phyloP scores from a whole-genome alignment of 2,888 invertebrate species.

The Cosmia trapezina region DNA sequence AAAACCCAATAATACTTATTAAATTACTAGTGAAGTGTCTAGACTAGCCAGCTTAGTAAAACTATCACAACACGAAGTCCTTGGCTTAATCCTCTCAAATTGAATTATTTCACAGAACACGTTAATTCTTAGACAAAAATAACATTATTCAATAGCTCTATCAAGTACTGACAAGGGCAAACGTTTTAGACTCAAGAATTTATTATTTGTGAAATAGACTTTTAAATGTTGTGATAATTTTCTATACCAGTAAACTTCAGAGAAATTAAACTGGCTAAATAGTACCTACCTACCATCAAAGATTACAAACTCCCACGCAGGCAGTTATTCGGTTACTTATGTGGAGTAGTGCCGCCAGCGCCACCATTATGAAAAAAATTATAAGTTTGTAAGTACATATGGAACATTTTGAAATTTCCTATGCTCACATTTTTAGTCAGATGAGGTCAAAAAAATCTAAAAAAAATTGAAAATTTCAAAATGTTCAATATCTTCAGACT shows the following conservation, averaged over 20 bases:
- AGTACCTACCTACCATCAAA: not conserved
- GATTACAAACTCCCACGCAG: not conserved
- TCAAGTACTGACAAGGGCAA: slow-evolving; percentile 25
- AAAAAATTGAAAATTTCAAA: no score
- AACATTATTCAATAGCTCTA: slow-evolving; percentile 15
- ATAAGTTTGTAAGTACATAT: no score
- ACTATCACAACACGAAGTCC: slow-evolving; percentile 14
- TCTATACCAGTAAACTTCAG: not conserved
- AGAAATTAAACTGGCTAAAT: not conserved
- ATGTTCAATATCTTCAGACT: no score
- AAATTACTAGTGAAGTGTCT: slow-evolving; percentile 21
- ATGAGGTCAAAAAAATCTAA: no score
- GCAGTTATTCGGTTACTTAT: not conserved
- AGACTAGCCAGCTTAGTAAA: slow-evolving; percentile 16
- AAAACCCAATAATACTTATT: not conserved
- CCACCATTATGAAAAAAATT: no score
- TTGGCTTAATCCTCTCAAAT: slow-evolving; percentile 38
- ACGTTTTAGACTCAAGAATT: not conserved
- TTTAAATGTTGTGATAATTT: not conserved
- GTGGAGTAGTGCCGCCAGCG: no score
- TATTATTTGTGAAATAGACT: not conserved
- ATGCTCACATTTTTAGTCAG: no score
- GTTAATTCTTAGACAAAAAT: slow-evolving; percentile 50
- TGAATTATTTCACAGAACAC: slow-evolving; percentile 62
- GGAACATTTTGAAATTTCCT: no score